phyloP scores from a whole-genome alignment of 2,113 vertebrate species.

The Amblyopsis rosae region DNA sequence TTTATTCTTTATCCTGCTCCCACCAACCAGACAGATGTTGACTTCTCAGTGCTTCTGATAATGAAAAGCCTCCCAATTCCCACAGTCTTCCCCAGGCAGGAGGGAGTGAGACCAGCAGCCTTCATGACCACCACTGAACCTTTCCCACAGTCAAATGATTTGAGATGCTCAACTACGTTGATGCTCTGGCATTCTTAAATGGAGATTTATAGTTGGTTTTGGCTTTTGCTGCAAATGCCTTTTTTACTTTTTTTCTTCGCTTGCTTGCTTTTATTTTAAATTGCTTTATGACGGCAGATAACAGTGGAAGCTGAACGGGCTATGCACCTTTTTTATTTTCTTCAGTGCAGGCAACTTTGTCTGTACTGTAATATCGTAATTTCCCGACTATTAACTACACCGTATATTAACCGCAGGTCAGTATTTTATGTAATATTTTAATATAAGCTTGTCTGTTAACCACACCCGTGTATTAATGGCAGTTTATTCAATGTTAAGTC shows the following conservation, averaged over 20 bases:
- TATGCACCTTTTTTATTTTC: conserved; percentile 17
- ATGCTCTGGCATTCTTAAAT: conserved; percentile 6
- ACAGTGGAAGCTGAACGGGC: conserved; percentile 10
- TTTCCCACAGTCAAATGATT: conserved; percentile 4
- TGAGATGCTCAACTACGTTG: background rate
- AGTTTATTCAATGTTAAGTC: too few species aligned
- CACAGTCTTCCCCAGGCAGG: conserved; percentile 26
- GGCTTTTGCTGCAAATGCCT: conserved; percentile 29
- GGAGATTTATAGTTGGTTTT: conserved; percentile 14
- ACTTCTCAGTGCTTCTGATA: conserved; percentile 47
- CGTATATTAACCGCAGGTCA: too few species aligned
- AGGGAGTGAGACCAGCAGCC: background rate
- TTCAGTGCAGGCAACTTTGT: conserved; percentile 12
- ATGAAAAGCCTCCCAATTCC: conserved; percentile 43
- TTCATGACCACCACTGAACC: background rate
- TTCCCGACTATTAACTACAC: too few species aligned
- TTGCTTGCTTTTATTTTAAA: background rate
- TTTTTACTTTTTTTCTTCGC: conserved; percentile 17
- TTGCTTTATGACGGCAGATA: conserved; percentile 15
- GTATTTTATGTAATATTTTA: too few species aligned
- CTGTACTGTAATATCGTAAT: too few species aligned
- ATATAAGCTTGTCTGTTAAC: too few species aligned
- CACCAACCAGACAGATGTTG: conserved; percentile 64
- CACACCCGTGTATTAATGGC: too few species aligned
- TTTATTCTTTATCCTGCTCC: conserved; percentile 59